phyloP scores from a whole-genome alignment of 2,113 vertebrate species.

The Poeciliopsis retropinna region DNA sequence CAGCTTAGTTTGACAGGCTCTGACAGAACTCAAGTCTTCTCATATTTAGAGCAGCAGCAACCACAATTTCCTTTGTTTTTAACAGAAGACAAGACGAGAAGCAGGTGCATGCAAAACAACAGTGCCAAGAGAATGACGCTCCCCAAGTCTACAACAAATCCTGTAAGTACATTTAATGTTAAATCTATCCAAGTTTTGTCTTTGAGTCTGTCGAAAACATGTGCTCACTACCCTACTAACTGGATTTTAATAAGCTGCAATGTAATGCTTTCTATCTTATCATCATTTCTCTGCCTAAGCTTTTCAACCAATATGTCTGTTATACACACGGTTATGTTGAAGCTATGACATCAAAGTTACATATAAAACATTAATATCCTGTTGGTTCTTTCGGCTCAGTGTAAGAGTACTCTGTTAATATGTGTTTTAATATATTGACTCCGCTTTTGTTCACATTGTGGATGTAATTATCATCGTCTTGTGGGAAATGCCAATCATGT shows the following conservation, averaged over 20 bases:
- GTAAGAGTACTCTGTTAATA: no score
- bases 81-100: slow-evolving; percentile 26
- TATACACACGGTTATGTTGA: slow-evolving; percentile 16
- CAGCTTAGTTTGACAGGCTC: slow-evolving; percentile 3
- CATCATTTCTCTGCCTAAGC: background rate
- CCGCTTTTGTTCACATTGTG: no score
- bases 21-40: slow-evolving; percentile 1
- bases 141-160: background rate
- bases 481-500: no score
- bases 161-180: slow-evolving; percentile 51
- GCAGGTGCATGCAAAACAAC: slow-evolving; percentile 47
- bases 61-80: slow-evolving; percentile 61
- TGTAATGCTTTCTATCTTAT: background rate
- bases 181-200: background rate
- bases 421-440: no score
- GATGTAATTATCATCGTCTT: no score
- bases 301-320: background rate
- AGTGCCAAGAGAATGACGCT: slow-evolving; percentile 11
- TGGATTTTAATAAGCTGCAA: background rate
- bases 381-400: slow-evolving; percentile 17
- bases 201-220: background rate
- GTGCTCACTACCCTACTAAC: slow-evolving; percentile 10
- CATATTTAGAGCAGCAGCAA: slow-evolving; percentile 14
- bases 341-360: slow-evolving; percentile 25
- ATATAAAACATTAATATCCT: slow-evolving; percentile 33